Evolutionary conservation across 2,888 invertebrate species (phyloP).

Genomic region (Dione juno): DNA sequence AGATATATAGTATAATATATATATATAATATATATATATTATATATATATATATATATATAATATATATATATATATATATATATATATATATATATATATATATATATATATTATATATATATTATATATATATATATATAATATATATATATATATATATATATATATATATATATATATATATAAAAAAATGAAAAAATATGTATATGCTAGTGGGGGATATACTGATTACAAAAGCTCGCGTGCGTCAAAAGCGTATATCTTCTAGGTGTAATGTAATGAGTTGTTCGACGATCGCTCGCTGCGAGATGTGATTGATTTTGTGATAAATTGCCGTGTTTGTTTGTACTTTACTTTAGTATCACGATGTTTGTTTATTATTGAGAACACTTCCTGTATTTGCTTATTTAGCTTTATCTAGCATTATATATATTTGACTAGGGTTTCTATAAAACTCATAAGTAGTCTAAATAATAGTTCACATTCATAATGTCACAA

Average conservation of each 20-base stretch:
- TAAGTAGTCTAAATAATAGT: too few species aligned
- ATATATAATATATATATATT: too few species aligned
- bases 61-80: too few species aligned
- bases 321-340: slow-evolving; percentile 46
- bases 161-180: too few species aligned
- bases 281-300: slow-evolving; percentile 62
- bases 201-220: not conserved
- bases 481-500: too few species aligned
- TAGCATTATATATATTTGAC: not conserved
- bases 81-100: too few species aligned
- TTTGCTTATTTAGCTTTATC: slow-evolving; percentile 4
- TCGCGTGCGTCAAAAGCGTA: slow-evolving; percentile 65
- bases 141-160: too few species aligned
- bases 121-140: too few species aligned
- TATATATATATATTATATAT: too few species aligned
- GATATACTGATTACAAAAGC: slow-evolving; percentile 36
- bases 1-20: too few species aligned
- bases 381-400: slow-evolving; percentile 28
- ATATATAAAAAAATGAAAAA: not conserved
- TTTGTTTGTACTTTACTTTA: slow-evolving; percentile 37
- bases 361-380: slow-evolving; percentile 32
- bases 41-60: too few species aligned
- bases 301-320: slow-evolving; percentile 57
- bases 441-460: too few species aligned
- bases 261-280: slow-evolving; percentile 62